phyloP scores from a whole-genome alignment of 35 echinoderm and acorn worm species.

The Heliocidaris tuberculata region DNA sequence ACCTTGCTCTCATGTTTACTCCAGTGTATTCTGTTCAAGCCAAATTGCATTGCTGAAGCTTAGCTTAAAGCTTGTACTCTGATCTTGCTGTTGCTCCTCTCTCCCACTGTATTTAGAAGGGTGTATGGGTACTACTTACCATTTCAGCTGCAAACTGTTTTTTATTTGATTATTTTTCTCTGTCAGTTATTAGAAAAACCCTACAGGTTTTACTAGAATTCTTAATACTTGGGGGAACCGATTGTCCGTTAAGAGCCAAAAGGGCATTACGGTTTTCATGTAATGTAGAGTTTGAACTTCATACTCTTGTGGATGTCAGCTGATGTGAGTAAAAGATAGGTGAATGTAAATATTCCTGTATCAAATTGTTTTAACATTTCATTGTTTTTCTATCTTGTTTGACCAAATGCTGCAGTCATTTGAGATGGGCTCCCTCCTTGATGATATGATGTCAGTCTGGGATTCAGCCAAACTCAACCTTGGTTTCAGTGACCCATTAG shows the following conservation, averaged over 20 bases:
- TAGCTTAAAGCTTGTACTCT: background rate
- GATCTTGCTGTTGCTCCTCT: background rate
- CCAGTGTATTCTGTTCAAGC: background rate
- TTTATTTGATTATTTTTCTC: too few relatives aligned
- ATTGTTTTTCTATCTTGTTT: background rate
- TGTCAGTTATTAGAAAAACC: too few relatives aligned
- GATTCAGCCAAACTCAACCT: conserved; percentile 37
- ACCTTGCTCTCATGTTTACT: too few relatives aligned
- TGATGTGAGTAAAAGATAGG: too few relatives aligned
- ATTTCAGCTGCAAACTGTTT: too few relatives aligned
- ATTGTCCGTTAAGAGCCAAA: too few relatives aligned
- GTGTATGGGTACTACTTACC: background rate
- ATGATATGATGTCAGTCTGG: conserved; percentile 47
- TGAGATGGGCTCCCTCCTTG: conserved; percentile 35
- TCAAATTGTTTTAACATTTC: background rate
- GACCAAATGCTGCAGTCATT: background rate
- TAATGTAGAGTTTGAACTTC: too few relatives aligned
- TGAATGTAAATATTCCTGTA: too few relatives aligned
- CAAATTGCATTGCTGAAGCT: background rate
- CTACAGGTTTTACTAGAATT: too few relatives aligned
- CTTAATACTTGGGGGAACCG: too few relatives aligned
- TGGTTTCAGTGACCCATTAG: background rate
- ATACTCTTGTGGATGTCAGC: too few relatives aligned
- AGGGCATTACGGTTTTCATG: too few relatives aligned
- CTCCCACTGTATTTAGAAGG: background rate